Conservation (phyloP, 2,797 vertebrate species). For the Tangara arthus region DNA sequence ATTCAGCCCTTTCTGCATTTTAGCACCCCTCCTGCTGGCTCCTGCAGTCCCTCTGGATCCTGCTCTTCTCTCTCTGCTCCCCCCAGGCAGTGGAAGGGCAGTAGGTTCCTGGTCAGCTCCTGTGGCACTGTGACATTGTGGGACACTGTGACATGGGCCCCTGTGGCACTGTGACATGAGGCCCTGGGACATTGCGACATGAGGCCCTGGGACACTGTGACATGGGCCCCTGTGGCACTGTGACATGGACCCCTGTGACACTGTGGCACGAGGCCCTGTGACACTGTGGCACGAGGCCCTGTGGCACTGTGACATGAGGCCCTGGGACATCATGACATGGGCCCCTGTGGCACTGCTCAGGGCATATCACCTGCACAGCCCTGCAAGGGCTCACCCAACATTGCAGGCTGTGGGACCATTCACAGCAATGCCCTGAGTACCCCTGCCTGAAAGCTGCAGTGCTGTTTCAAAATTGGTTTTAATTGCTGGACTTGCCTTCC, state of each 20-base stretch:
- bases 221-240: fast-evolving
- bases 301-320: no score
- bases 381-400: neutral
- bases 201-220: neutral
- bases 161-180: neutral
- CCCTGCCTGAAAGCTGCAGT: neutral
- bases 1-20: neutral
- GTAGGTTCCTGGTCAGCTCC: neutral
- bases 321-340: no score
- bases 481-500: neutral
- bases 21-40: neutral
- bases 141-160: neutral
- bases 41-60: neutral
- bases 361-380: neutral
- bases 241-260: no score
- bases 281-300: no score
- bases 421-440: neutral
- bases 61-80: neutral
- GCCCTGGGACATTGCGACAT: neutral
- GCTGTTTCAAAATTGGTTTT: neutral
- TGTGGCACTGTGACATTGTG: neutral
- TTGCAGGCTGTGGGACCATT: neutral
- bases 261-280: neutral
- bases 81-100: neutral
- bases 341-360: neutral